These are phyloP conservation scores for Indicator maculatus DNA, from an alignment of 2,113 vertebrate genomes.

Conservation along the genomic window DNA sequence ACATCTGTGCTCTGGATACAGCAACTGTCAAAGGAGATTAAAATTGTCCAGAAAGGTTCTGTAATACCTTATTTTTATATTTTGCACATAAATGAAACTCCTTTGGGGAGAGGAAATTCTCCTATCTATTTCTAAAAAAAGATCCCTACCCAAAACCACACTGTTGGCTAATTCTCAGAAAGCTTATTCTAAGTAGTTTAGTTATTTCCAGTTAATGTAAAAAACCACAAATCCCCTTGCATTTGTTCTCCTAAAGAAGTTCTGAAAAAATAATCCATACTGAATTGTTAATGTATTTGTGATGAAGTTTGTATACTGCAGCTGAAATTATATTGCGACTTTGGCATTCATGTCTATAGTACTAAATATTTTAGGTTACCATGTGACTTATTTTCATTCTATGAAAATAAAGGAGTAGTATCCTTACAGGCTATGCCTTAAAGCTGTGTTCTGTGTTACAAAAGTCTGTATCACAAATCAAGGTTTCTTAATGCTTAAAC, in stretches of 20 bases:
- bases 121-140: background rate
- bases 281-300: background rate
- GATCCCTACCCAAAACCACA: background rate
- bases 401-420: background rate
- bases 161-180: background rate
- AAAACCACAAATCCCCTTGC: background rate
- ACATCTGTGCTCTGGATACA: conserved; percentile 53
- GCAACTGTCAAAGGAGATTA: background rate
- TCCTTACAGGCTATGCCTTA: background rate
- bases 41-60: background rate
- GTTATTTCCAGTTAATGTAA: background rate
- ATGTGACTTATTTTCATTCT: background rate
- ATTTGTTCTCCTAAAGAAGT: background rate
- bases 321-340: background rate
- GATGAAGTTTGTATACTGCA: background rate
- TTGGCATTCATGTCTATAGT: background rate
- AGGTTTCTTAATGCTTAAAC: background rate
- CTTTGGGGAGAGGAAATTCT: background rate
- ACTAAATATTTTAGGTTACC: background rate
- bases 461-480: background rate
- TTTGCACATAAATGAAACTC: background rate
- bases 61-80: background rate
- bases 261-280: background rate
- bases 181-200: background rate
- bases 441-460: background rate